Base-by-base conservation (phyloP, 2,888 invertebrate genomes). In the Sarcophaga caerulescens region DNA sequence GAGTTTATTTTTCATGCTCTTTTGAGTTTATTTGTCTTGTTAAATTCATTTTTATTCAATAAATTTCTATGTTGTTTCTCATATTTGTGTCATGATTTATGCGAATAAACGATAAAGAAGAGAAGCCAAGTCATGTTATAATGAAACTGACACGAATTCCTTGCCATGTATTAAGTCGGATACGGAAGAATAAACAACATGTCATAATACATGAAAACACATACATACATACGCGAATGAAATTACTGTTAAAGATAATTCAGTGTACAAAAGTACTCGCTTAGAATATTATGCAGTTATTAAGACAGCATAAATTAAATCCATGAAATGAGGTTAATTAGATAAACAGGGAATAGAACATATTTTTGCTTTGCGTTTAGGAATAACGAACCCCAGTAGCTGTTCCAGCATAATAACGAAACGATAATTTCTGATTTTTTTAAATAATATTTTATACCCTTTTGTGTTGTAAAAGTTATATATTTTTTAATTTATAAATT, bases 51-150 rank as follows among this genome's bases (percentile, higher is more conserved):
- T 82, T 77, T 76, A 25, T 77, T 73, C 35, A 1, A 35, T 35
- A 35, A 35, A 35, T 35, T 35, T 8, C 35, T 35, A 8, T 35
- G 35, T 35, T 35, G 8, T 8, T 63, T n/a, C 65, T 59, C 69
- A 63, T 70, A n/a, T 71, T 83, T 74, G 80, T 63, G 35, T 79
- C 60, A 84, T 85, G 85, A 87, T 87, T 87, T 88, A 85, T 87
- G 87, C 76, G 81, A 79, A 59, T 71, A 84, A 85, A 84, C 87
- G 82, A 79, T 87, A 52, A 12, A 52, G 52, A 52, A 52, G 14
- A 14, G 12, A 52, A 14, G 52, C 52, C 52, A 88, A 88, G 88
- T 85, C 84, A 84, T 81, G 84, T 87, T 85, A 87, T 80, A 80
- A 80, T 76, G 80, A 80, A 85, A 83, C 80, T 80, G 76, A 83